phyloP scores from a whole-genome alignment of 2,888 invertebrate genomes.

The Cryptocephalus primarius region DNA sequence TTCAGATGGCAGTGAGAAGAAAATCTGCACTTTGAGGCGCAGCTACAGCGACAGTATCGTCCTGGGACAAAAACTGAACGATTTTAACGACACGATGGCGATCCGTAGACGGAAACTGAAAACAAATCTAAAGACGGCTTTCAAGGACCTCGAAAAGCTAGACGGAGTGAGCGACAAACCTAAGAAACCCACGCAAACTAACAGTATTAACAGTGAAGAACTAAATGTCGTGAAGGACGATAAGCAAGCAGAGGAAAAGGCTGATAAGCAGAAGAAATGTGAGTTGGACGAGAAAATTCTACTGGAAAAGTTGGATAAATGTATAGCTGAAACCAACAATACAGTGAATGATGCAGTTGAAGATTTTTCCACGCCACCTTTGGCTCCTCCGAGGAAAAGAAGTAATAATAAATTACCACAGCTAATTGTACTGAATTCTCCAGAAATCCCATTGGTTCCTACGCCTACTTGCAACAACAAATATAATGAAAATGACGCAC shows the following conservation, averaged over 20 bases:
- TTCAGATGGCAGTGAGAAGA: slow-evolving; percentile 10
- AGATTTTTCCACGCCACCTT: slow-evolving; percentile 20
- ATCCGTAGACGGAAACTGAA: slow-evolving; percentile 52
- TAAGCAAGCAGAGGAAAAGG: neutral
- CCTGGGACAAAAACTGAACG: slow-evolving; percentile 37
- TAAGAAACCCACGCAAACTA: neutral
- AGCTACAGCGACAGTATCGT: slow-evolving; percentile 36
- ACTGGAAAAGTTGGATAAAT: slow-evolving; percentile 9
- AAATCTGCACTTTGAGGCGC: slow-evolving; percentile 23
- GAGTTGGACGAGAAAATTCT: neutral
- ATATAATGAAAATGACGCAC: slow-evolving; percentile 12
- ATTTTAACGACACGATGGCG: slow-evolving; percentile 76
- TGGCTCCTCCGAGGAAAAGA: slow-evolving; percentile 34
- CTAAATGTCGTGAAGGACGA: neutral
- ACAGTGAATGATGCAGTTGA: slow-evolving; percentile 1
- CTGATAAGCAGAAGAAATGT: neutral
- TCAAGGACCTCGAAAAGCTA: slow-evolving; percentile 32
- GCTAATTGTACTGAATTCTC: neutral
- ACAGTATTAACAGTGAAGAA: neutral
- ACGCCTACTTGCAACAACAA: neutral
- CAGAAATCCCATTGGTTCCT: neutral
- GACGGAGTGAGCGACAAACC: slow-evolving; percentile 17
- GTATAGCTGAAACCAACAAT: slow-evolving; percentile 2
- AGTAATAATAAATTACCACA: slow-evolving; percentile 28
- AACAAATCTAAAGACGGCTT: slow-evolving; percentile 52